Conservation (phyloP, 2,888 invertebrate genomes). For the Caenorhabditis virilis region DNA sequence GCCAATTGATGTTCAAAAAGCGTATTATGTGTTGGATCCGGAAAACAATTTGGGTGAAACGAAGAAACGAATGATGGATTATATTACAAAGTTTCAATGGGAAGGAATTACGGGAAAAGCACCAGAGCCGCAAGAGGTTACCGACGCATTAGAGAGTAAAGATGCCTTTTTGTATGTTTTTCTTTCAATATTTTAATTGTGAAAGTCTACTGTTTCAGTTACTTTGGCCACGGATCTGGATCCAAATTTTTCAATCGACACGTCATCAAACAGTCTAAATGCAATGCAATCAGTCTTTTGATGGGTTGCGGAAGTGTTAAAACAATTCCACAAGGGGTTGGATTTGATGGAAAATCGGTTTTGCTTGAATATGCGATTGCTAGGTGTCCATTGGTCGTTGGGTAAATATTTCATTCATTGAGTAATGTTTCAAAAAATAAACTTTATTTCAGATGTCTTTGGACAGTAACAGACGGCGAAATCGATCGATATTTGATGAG, state of each 20-base stretch:
- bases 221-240: conserved; percentile 54
- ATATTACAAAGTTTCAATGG: conserved; percentile 52
- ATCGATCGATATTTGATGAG: conserved; percentile 61
- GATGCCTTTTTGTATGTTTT: conserved; percentile 57
- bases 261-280: conserved; percentile 49
- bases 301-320: conserved; percentile 64
- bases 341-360: conserved; percentile 54
- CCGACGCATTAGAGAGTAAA: conserved; percentile 38
- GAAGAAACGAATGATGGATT: conserved; percentile 48
- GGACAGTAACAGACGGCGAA: conserved; percentile 66
- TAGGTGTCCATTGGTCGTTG: conserved; percentile 60
- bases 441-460: conserved; percentile 45
- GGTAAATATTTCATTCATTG: conserved; percentile 10
- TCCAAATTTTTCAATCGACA: conserved; percentile 30
- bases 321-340: conserved; percentile 55
- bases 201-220: conserved; percentile 35
- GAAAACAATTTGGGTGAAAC: conserved; percentile 58
- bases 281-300: conserved; percentile 56
- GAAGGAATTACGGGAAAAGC: conserved; percentile 47
- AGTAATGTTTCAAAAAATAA: background rate
- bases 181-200: background rate
- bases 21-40: conserved; percentile 63
- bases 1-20: conserved; percentile 50
- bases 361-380: conserved; percentile 59
- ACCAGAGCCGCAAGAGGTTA: conserved; percentile 37